Evolutionary conservation across 2,113 vertebrate genomes (phyloP).

Genomic region (Protobothrops mucrosquamatus): DNA sequence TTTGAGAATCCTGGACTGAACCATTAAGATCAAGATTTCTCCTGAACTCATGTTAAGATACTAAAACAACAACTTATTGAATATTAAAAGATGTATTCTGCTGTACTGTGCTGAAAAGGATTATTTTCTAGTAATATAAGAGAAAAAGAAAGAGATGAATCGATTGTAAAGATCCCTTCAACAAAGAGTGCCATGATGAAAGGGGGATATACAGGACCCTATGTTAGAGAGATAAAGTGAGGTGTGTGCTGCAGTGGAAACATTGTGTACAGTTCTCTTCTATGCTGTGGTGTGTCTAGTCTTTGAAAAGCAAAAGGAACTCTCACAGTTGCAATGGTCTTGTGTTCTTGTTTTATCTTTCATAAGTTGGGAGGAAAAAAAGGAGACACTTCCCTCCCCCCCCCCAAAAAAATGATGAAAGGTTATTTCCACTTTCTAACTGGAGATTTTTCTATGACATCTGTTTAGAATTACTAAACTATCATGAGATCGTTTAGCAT

Average conservation of each 20-base stretch:
- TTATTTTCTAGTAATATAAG: neutral
- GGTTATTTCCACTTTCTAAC: neutral
- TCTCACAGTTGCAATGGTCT: neutral
- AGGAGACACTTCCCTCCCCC: neutral
- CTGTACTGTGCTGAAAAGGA: neutral
- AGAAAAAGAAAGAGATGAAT: neutral
- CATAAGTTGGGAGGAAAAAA: neutral
- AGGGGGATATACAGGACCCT: neutral
- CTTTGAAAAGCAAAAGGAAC: neutral
- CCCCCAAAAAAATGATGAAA: too few species aligned
- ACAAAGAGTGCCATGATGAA: neutral
- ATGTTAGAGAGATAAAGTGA: neutral
- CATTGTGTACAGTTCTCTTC: neutral
- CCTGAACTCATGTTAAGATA: neutral
- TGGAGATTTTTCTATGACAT: neutral
- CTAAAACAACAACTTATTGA: neutral
- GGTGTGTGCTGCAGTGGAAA: neutral
- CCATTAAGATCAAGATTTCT: neutral
- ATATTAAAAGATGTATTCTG: neutral
- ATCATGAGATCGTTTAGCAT: neutral
- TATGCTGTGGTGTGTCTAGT: neutral
- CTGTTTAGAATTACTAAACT: neutral
- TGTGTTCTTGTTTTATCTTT: neutral
- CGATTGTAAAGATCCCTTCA: neutral
- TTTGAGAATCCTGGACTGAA: neutral